Conservation (phyloP, 1,140 invertebrate species). For the Drosophila tristis region DNA sequence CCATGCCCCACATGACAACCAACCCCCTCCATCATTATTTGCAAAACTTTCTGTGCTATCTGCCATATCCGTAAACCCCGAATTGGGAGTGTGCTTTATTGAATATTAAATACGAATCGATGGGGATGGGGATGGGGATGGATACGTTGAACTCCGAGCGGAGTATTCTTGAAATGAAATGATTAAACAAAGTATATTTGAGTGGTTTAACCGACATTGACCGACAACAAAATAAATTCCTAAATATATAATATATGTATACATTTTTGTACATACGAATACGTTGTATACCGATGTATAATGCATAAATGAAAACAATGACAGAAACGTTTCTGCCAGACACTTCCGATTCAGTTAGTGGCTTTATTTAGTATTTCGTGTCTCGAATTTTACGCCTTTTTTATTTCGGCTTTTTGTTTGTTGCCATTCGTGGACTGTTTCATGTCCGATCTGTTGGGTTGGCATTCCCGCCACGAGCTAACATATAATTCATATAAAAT, state of each 20-base stretch:
- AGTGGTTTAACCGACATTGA: slow-evolving; percentile 77
- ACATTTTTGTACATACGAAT: background rate
- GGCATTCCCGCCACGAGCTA: slow-evolving; percentile 66
- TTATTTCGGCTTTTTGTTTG: slow-evolving; percentile 31
- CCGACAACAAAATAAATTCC: slow-evolving; percentile 60
- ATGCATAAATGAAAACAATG: slow-evolving; percentile 69
- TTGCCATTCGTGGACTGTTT: background rate
- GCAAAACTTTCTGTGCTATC: slow-evolving; percentile 8
- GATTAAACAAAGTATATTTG: slow-evolving; percentile 34
- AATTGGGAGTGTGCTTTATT: too few species aligned
- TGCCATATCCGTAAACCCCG: background rate
- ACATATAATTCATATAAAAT: slow-evolving; percentile 58
- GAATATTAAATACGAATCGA: background rate
- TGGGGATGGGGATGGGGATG: slow-evolving; percentile 29
- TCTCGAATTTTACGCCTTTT: slow-evolving; percentile 28
- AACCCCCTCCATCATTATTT: background rate
- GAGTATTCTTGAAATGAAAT: slow-evolving; percentile 60
- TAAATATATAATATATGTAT: slow-evolving; percentile 24
- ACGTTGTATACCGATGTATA: slow-evolving; percentile 10
- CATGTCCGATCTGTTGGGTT: slow-evolving; percentile 30
- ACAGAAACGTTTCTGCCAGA: slow-evolving; percentile 58
- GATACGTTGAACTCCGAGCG: slow-evolving; percentile 57
- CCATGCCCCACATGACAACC: background rate
- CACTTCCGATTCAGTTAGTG: slow-evolving; percentile 65
- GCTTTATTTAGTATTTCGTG: slow-evolving; percentile 38